A percentile compares a stretch with the other conserved stretches of the same genome.
Evolutionary conservation across 2,113 vertebrate genomes (phyloP).

Genomic region (Psilopogon haemacephalus): DNA sequence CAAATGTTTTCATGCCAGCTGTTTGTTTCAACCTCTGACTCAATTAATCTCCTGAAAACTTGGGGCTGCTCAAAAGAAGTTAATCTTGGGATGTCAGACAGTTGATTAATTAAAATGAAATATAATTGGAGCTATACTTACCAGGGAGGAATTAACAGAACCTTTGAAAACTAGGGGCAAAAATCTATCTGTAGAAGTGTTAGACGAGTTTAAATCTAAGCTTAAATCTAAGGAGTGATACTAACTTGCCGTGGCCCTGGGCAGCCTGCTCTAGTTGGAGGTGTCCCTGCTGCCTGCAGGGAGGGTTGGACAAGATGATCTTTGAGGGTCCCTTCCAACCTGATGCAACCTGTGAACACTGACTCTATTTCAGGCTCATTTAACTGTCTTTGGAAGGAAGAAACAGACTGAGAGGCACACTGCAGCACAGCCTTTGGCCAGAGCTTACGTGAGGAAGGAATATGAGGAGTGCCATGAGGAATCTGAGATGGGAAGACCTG

Average conservation of each 20-base stretch:
- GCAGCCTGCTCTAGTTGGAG: no score
- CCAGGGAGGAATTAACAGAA: conserved; percentile 26
- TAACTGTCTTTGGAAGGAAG: background rate
- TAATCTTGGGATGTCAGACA: conserved; percentile 63
- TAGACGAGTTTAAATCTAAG: background rate
- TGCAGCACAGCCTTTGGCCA: background rate
- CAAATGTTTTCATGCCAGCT: conserved; percentile 66
- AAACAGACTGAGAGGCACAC: background rate
- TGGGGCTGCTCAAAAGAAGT: conserved; percentile 63
- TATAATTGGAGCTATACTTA: conserved; percentile 45
- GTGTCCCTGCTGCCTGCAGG: no score
- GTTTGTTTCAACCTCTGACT: conserved; percentile 69
- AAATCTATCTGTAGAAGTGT: background rate
- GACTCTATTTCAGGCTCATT: background rate
- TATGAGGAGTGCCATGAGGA: background rate
- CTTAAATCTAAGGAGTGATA: background rate
- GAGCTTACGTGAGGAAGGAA: background rate
- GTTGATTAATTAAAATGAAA: conserved; percentile 65
- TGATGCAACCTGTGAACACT: no score
- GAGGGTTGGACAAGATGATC: no score
- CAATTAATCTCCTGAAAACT: conserved; percentile 70
- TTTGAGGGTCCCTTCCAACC: no score
- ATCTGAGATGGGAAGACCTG: background rate
- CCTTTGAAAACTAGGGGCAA: conserved; percentile 4
- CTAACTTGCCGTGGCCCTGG: background rate